Evolutionary conservation across 1,140 invertebrate species (phyloP).

Genomic region (Dinoponera quadriceps): DNA sequence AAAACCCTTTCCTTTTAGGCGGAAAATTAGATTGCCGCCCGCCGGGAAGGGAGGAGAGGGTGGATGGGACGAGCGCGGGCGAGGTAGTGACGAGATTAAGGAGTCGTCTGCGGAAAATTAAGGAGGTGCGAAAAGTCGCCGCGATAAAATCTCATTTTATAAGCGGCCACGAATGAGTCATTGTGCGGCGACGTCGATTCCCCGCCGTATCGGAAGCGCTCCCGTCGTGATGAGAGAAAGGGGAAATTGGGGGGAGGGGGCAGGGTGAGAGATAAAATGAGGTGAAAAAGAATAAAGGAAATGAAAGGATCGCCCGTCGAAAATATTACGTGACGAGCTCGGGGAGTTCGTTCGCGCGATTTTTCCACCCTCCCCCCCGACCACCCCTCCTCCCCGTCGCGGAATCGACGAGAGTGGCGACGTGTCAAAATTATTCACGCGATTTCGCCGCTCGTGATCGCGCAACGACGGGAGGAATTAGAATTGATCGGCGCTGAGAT

Average conservation of each 20-base stretch:
- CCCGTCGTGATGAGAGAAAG: not conserved
- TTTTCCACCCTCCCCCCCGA: not conserved
- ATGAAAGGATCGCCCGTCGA: not conserved
- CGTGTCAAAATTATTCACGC: not conserved
- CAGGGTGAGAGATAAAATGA: no score
- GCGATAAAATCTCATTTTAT: slow-evolving; percentile 56
- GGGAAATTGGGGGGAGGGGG: no score
- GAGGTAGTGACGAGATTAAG: slow-evolving; percentile 56
- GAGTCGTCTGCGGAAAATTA: slow-evolving; percentile 57
- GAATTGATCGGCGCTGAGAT: not conserved
- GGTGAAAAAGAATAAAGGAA: not conserved
- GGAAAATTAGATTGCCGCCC: slow-evolving; percentile 61
- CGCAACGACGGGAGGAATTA: not conserved
- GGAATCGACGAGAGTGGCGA: not conserved
- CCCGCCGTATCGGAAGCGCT: not conserved
- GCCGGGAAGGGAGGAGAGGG: no score
- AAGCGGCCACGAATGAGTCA: slow-evolving; percentile 41
- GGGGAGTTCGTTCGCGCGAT: slow-evolving; percentile 7
- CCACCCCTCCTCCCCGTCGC: no score
- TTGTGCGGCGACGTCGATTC: slow-evolving; percentile 34
- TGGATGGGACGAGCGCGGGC: slow-evolving; percentile 5
- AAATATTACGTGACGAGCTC: slow-evolving; percentile 29
- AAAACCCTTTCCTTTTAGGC: slow-evolving; percentile 64
- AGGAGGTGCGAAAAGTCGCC: slow-evolving; percentile 54
- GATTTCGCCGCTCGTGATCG: slow-evolving; percentile 3